Conservation (phyloP, 1,140 invertebrate genomes). For the Sesamia nonagrioides region DNA sequence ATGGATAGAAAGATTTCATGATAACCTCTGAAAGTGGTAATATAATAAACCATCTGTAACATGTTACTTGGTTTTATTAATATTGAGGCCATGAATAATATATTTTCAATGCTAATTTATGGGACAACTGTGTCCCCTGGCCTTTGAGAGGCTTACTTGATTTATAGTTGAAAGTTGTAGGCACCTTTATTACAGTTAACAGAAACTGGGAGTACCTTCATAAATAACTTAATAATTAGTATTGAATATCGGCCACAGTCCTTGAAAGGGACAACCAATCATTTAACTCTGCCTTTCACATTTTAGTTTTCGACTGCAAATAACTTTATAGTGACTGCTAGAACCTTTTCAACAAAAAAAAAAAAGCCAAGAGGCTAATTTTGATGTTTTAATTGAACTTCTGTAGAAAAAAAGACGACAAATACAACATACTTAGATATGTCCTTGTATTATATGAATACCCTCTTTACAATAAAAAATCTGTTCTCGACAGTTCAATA, state of each 20-base stretch:
- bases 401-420: background rate
- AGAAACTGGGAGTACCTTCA: background rate
- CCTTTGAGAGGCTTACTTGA: background rate
- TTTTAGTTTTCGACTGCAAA: background rate
- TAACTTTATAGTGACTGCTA: background rate
- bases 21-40: background rate
- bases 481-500: background rate
- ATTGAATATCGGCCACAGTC: background rate
- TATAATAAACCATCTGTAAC: background rate
- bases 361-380: background rate
- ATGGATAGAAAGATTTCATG: background rate
- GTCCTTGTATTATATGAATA: background rate
- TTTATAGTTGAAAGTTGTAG: conserved; percentile 5
- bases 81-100: background rate
- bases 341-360: background rate
- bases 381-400: background rate
- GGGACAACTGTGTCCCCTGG: background rate
- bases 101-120: background rate
- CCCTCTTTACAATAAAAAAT: background rate
- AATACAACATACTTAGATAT: background rate
- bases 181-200: conserved; percentile 8
- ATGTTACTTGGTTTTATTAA: background rate
- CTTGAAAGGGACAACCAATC: background rate
- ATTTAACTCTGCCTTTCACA: conserved; percentile 1
- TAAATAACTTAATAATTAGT: conserved; percentile 11